Evolutionary conservation across 2,888 invertebrate genomes (phyloP).

Genomic region (Ectropis crepuscularia): DNA sequence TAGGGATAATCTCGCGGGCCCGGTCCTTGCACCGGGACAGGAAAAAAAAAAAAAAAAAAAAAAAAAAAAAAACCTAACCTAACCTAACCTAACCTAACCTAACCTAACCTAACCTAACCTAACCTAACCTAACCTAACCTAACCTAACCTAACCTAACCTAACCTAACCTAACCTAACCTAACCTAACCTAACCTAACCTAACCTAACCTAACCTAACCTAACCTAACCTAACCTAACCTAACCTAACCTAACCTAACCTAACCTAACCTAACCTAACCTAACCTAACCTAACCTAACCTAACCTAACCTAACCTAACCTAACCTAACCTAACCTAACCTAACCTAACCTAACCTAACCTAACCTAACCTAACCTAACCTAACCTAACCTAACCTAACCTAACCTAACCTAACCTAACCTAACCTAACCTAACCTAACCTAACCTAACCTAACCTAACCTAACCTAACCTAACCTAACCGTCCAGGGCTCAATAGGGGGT

Average conservation of each 20-base stretch:
- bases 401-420: conserved; percentile 31
- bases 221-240: conserved; percentile 31
- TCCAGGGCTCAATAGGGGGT: conserved; percentile 8
- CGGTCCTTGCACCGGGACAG: no score
- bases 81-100: conserved; percentile 30
- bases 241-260: conserved; percentile 31
- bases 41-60: no score
- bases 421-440: conserved; percentile 31
- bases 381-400: conserved; percentile 40
- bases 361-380: conserved; percentile 40
- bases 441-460: conserved; percentile 42
- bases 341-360: conserved; percentile 39
- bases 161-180: conserved; percentile 31
- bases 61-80: no score
- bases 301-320: conserved; percentile 40
- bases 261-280: conserved; percentile 15
- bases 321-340: conserved; percentile 41
- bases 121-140: conserved; percentile 31
- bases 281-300: conserved; percentile 36
- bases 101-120: conserved; percentile 30
- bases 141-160: conserved; percentile 31
- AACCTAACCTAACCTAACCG: conserved; percentile 37
- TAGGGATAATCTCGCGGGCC: no score
- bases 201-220: conserved; percentile 31
- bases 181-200: conserved; percentile 31